Evolutionary conservation across 2,888 invertebrate genomes (phyloP).

Genomic region (Thymelicus lineola): DNA sequence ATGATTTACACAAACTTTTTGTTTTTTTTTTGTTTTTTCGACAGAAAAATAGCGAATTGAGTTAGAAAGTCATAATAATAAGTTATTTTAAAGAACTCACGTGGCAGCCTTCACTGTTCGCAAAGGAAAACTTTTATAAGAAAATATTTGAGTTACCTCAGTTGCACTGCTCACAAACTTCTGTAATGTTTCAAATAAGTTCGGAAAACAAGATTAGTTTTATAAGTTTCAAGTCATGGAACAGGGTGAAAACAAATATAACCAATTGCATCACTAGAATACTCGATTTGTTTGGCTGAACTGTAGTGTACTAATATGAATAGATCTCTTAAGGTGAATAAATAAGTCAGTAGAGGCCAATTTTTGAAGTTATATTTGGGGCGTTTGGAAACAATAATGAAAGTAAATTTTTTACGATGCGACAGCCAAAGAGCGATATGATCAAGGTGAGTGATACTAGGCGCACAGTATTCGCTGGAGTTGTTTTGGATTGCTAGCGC

Average conservation of each 20-base stretch:
- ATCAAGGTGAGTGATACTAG: no score
- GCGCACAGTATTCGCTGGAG: no score
- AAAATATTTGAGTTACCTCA: constrained; percentile 12
- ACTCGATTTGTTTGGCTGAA: background rate
- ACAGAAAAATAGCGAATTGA: background rate
- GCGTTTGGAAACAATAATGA: no score
- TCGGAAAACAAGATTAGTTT: constrained; percentile 22
- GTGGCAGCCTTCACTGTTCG: background rate
- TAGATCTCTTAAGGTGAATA: no score
- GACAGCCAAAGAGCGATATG: no score
- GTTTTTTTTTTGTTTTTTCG: no score
- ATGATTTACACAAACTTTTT: no score
- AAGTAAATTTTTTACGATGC: no score
- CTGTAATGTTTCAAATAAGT: constrained; percentile 28
- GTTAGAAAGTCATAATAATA: background rate
- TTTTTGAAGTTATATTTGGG: no score
- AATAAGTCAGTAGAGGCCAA: no score
- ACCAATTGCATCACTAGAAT: background rate
- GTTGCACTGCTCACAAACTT: constrained; percentile 13
- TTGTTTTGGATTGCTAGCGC: no score
- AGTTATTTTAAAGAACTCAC: constrained; percentile 13
- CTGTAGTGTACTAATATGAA: no score
- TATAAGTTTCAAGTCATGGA: constrained; percentile 11
- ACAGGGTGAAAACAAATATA: background rate
- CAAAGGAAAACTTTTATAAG: constrained; percentile 29